Conservation (phyloP, 2,888 invertebrate species). For the Homarus gammarus region DNA sequence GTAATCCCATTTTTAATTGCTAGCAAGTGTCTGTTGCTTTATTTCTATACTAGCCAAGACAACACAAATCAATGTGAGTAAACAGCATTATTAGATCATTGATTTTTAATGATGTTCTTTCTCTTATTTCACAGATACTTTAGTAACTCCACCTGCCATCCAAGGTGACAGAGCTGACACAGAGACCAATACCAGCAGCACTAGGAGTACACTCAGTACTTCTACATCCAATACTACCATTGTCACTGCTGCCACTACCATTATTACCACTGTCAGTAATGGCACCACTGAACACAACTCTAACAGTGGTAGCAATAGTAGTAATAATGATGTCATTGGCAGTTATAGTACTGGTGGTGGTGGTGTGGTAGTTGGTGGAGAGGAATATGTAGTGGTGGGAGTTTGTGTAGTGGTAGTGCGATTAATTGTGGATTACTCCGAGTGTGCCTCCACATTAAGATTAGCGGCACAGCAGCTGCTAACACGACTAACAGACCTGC, state of each 20-base stretch:
- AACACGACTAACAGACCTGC: conserved; percentile 67
- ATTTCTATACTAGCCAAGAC: too few relatives aligned
- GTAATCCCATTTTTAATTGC: too few relatives aligned
- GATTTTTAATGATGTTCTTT: background rate
- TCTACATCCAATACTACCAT: background rate
- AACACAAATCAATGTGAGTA: too few relatives aligned
- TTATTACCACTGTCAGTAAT: conserved; percentile 33
- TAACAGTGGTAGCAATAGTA: conserved; percentile 28
- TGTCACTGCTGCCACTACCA: conserved; percentile 13
- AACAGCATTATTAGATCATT: too few relatives aligned
- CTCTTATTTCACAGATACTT: conserved; percentile 31
- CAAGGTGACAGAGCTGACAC: background rate
- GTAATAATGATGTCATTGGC: background rate
- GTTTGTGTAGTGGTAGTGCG: conserved; percentile 75
- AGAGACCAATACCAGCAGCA: conserved; percentile 4
- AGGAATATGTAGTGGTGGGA: conserved; percentile 74
- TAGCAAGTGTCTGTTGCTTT: too few relatives aligned
- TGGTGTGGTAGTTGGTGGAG: conserved; percentile 66
- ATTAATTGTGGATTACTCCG: conserved; percentile 74
- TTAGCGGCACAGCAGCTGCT: conserved; percentile 72
- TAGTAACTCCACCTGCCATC: conserved; percentile 57
- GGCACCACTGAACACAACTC: conserved; percentile 35
- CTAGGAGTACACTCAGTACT: conserved; percentile 11
- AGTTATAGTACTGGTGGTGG: conserved; percentile 41
- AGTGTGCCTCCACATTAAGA: conserved; percentile 72